phyloP scores from a whole-genome alignment of 2,113 vertebrate genomes.

The Glaucomys volans region DNA sequence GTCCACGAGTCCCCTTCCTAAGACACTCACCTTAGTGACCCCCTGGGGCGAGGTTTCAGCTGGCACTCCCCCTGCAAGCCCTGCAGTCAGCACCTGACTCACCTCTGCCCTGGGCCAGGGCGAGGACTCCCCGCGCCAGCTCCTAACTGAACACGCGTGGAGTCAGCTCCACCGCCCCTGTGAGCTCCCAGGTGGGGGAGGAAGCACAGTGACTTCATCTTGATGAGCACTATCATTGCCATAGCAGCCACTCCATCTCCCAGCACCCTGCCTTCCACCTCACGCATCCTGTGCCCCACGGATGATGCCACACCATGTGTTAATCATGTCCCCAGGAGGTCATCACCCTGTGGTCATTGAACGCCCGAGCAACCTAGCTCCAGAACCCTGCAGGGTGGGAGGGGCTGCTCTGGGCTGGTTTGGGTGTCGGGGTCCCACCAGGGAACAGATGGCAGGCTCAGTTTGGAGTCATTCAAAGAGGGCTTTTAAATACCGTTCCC shows the following conservation, averaged over 20 bases:
- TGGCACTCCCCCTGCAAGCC: fast-evolving
- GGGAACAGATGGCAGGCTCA: background rate
- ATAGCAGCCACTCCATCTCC: background rate
- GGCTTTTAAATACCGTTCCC: background rate
- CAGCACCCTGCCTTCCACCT: background rate
- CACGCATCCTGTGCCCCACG: fast-evolving
- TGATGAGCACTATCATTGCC: background rate
- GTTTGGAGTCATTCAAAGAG: background rate
- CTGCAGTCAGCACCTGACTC: fast-evolving
- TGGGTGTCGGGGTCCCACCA: background rate
- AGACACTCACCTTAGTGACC: fast-evolving
- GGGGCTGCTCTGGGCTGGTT: background rate
- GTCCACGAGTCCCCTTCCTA: fast-evolving
- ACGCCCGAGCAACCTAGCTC: fast-evolving
- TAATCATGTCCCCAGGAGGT: background rate
- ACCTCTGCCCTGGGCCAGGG: fast-evolving
- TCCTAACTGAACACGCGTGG: background rate
- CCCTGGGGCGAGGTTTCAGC: fast-evolving
- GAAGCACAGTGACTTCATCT: background rate
- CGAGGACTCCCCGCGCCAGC: background rate
- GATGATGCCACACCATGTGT: fast-evolving
- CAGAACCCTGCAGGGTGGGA: fast-evolving
- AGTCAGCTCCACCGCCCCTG: background rate
- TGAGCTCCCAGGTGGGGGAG: background rate
- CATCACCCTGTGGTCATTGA: fast-evolving